A percentile compares a stretch with the other conserved stretches of the same genome.
phyloP scores from a whole-genome alignment of 2,797 vertebrate species.

The Mionectes olivaceus region DNA sequence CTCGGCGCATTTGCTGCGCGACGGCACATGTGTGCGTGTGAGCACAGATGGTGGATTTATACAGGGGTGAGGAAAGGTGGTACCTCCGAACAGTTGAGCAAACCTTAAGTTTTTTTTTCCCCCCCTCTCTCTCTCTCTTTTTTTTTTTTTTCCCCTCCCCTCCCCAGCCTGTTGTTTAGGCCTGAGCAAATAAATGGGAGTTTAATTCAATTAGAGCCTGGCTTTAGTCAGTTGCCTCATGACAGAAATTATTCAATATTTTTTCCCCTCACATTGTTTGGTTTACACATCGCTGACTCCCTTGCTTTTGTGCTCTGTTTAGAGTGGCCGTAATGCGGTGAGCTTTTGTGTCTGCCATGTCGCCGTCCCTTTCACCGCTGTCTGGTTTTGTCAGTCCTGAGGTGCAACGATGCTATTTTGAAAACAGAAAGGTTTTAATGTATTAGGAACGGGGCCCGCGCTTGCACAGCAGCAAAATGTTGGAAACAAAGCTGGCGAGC shows the following conservation, averaged over 20 bases:
- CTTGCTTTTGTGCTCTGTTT: constrained; percentile 91
- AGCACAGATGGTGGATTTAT: constrained; percentile 97
- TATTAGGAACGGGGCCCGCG: constrained; percentile 62
- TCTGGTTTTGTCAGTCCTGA: constrained; percentile 90
- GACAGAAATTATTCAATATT: constrained; percentile 91
- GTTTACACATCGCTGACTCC: constrained; percentile 97
- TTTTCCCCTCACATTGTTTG: constrained; percentile 88
- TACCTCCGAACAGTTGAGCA: constrained; percentile 92
- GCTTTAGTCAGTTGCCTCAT: constrained; percentile 88
- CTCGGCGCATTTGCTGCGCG: constrained; percentile 91
- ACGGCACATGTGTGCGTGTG: constrained; percentile 88
- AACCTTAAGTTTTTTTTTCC: constrained; percentile 81
- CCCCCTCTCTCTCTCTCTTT: fast-evolving
- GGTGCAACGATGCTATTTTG: constrained; percentile 81
- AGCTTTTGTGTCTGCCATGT: constrained; percentile 94
- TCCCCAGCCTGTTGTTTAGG: constrained; percentile 91
- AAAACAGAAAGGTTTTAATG: constrained; percentile 79
- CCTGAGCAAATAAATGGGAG: constrained; percentile 95
- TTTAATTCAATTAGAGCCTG: constrained; percentile 99
- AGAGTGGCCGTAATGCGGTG: constrained; percentile 88
- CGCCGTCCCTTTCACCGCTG: constrained; percentile 91
- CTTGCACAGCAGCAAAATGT: constrained; percentile 53
- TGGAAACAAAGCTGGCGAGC: constrained; percentile 41
- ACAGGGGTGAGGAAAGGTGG: constrained; percentile 93
- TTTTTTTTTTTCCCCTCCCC: background rate